These are phyloP conservation scores for Sparus aurata DNA, from an alignment of 2,797 vertebrate genomes.

Conservation along the genomic window DNA sequence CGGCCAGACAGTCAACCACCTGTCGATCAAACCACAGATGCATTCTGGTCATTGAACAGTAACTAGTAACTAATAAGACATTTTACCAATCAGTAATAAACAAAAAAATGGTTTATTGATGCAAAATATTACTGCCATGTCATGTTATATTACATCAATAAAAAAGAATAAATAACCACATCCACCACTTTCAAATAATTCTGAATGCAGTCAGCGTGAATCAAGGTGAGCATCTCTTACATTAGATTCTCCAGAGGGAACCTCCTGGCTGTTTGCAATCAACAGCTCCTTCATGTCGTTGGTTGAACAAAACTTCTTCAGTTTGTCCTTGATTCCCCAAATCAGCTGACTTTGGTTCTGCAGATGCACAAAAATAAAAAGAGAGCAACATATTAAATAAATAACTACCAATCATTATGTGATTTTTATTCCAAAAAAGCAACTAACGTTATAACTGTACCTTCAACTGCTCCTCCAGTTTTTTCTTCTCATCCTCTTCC, in stretches of 20 bases:
- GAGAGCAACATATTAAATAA: neutral
- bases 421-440: neutral
- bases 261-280: conserved; percentile 94
- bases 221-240: conserved; percentile 80
- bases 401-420: neutral
- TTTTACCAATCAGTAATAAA: too few species aligned
- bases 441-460: conserved; percentile 66
- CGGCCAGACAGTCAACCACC: conserved; percentile 94
- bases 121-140: too few species aligned
- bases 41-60: neutral
- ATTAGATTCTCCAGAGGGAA: conserved; percentile 95
- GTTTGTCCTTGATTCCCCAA: conserved; percentile 96
- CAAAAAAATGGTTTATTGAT: too few species aligned
- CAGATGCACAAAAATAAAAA: neutral
- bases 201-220: neutral
- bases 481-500: conserved; percentile 88
- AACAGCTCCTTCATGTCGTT: conserved; percentile 98
- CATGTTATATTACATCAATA: too few species aligned
- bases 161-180: too few species aligned
- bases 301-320: conserved; percentile 92
- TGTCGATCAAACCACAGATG: conserved; percentile 63
- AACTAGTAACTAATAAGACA: neutral
- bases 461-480: conserved; percentile 93
- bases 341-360: conserved; percentile 95
- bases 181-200: neutral